These are phyloP conservation scores for Drosophila incognita DNA, from an alignment of 2,888 invertebrate species.

Conservation along the genomic window DNA sequence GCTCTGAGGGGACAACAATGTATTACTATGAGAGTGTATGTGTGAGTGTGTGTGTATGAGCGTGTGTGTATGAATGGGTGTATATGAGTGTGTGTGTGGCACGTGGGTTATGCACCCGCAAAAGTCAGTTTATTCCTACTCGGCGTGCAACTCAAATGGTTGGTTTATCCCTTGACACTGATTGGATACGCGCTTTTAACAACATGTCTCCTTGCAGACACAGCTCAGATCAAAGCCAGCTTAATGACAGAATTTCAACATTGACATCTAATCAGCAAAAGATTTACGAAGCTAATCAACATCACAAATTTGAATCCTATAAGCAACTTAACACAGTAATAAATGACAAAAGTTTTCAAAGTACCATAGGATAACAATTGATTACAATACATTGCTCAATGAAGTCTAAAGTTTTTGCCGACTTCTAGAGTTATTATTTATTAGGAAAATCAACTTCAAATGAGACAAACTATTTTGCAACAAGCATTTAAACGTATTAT, in stretches of 20 bases:
- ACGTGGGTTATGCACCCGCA: constrained; percentile 18
- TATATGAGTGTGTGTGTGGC: constrained; percentile 1
- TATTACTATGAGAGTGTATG: background rate
- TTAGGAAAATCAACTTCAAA: background rate
- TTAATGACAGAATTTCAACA: constrained; percentile 27
- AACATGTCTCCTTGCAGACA: constrained; percentile 20
- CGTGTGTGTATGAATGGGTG: background rate
- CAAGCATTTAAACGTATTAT: background rate
- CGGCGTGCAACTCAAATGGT: constrained; percentile 69
- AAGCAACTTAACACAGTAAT: background rate
- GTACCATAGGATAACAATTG: background rate
- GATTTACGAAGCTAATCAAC: constrained; percentile 8
- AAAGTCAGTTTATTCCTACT: constrained; percentile 33
- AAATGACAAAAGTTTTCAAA: background rate
- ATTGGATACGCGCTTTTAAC: constrained; percentile 54
- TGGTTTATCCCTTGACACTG: constrained; percentile 67
- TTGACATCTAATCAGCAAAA: constrained; percentile 47
- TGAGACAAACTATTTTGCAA: background rate
- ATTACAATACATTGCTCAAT: background rate
- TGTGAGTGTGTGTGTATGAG: background rate
- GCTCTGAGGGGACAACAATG: constrained; percentile 21
- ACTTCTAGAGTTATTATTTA: background rate
- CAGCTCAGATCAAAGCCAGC: constrained; percentile 19
- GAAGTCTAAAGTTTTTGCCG: background rate
- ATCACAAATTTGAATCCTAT: background rate